These are phyloP conservation scores for Lepus europaeus DNA, from an alignment of 2,113 vertebrate genomes.

Conservation along the genomic window DNA sequence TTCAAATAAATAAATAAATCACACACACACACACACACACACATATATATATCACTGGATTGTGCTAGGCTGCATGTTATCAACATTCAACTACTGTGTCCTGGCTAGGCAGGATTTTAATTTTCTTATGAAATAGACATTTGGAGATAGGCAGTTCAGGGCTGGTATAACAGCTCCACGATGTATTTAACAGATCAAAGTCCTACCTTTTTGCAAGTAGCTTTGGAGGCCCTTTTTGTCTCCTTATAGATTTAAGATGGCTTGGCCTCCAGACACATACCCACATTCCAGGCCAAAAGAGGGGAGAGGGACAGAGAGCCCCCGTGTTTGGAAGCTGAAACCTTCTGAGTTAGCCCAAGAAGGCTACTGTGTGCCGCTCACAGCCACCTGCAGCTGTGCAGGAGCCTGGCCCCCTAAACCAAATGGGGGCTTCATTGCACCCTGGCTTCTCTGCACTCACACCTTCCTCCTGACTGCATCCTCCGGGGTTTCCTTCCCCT, in stretches of 20 bases:
- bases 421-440: too few relatives aligned
- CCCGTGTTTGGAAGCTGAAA: not conserved
- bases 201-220: not conserved
- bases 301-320: not conserved
- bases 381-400: not conserved
- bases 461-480: not conserved
- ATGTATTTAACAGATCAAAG: not conserved
- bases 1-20: too few relatives aligned
- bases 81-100: not conserved
- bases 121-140: not conserved
- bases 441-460: not conserved
- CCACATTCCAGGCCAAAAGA: not conserved
- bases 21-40: too few relatives aligned
- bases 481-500: not conserved
- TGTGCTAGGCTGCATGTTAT: not conserved
- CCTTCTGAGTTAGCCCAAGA: not conserved
- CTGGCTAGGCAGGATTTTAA: not conserved
- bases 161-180: not conserved
- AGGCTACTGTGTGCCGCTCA: not conserved
- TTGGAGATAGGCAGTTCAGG: not conserved
- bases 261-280: slow-evolving; percentile 1
- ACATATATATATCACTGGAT: not conserved
- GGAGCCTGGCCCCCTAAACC: not conserved
- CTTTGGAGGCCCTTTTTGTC: not conserved
- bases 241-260: not conserved